A percentile compares a stretch with the other conserved stretches of the same genome.
These are phyloP conservation scores for Pomacea maculata DNA, from an alignment of 1,140 invertebrate genomes.

Conservation along the genomic window DNA sequence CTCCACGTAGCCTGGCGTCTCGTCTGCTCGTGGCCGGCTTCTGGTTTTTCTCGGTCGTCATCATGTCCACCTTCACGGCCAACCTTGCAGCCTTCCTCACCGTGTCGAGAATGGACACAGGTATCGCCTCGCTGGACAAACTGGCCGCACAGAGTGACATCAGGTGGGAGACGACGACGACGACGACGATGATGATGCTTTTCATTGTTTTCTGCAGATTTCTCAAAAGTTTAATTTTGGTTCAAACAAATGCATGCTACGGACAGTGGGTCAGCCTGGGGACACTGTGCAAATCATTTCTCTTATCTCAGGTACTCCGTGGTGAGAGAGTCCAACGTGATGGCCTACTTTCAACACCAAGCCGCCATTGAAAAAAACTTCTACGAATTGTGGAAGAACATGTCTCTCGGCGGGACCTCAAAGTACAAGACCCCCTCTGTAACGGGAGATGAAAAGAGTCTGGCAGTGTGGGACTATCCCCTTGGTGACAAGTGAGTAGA, in stretches of 20 bases:
- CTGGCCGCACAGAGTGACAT: constrained; percentile 86
- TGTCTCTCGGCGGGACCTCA: constrained; percentile 25
- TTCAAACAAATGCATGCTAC: too few species aligned
- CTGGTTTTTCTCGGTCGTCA: constrained; percentile 92
- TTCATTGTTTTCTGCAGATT: too few species aligned
- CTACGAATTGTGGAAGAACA: constrained; percentile 44
- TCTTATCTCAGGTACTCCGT: constrained; percentile 55
- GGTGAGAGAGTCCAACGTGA: constrained; percentile 31
- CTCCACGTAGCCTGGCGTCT: constrained; percentile 83
- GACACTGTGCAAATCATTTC: too few species aligned
- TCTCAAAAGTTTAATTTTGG: too few species aligned
- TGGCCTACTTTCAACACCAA: constrained; percentile 43
- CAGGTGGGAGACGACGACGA: constrained; percentile 51
- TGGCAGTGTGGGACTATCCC: constrained; percentile 88
- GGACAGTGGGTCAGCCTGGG: too few species aligned
- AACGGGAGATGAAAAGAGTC: neutral
- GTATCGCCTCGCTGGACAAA: constrained; percentile 78
- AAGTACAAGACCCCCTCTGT: neutral
- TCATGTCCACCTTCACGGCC: constrained; percentile 77
- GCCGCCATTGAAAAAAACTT: constrained; percentile 40
- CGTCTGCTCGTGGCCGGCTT: constrained; percentile 88
- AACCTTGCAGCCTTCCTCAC: constrained; percentile 51
- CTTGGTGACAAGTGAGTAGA: constrained; percentile 78
- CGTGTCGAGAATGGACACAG: constrained; percentile 35
- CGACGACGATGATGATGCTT: too few species aligned